Evolutionary conservation across 2,888 invertebrate genomes (phyloP).

Genomic region (Parnassius apollo): DNA sequence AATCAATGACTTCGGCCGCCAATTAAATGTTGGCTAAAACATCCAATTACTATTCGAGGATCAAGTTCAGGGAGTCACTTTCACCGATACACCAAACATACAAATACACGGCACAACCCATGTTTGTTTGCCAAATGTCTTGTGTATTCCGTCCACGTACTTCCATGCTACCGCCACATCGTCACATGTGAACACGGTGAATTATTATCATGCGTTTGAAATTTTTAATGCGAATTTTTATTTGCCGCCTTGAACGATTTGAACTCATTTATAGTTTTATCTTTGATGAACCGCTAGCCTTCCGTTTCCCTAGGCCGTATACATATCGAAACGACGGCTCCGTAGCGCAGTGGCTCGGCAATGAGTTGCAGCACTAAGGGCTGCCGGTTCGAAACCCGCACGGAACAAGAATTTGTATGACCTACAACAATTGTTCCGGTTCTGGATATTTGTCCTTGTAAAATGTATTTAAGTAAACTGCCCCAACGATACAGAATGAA

Average conservation of each 20-base stretch:
- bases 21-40: not conserved
- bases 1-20: not conserved
- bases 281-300: no score
- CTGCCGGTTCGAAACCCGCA: no score
- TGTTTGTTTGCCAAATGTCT: not conserved
- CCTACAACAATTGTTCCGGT: no score
- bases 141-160: conserved; percentile 5
- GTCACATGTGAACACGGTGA: not conserved
- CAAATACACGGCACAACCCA: not conserved
- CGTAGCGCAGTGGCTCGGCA: no score
- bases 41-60: conserved; percentile 11
- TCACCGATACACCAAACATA: not conserved
- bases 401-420: no score
- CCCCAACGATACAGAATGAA: no score
- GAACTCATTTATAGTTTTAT: no score
- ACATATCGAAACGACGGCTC: no score
- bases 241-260: not conserved
- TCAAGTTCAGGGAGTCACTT: conserved; percentile 18
- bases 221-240: not conserved
- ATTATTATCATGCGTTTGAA: conserved; percentile 1
- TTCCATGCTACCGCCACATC: not conserved
- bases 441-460: no score
- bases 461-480: no score
- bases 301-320: no score
- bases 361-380: no score